Evolutionary conservation across 2,797 vertebrate genomes (phyloP).

Genomic region (Fundulus diaphanus): DNA sequence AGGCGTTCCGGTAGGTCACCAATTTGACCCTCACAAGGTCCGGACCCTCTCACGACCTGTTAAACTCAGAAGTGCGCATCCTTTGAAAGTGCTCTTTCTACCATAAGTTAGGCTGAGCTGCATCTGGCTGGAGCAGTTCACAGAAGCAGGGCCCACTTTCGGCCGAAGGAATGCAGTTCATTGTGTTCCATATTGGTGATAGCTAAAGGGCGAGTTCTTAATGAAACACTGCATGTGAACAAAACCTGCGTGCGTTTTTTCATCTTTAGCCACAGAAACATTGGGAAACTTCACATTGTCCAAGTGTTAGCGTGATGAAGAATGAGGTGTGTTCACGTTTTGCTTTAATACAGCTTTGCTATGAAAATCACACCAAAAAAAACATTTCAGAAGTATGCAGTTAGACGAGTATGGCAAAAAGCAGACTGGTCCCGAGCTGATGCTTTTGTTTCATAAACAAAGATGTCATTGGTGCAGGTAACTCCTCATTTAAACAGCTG

Average conservation of each 20-base stretch:
- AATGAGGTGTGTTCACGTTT: conserved; percentile 32
- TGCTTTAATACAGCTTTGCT: conserved; percentile 16
- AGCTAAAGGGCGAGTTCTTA: conserved; percentile 11
- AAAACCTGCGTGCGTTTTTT: background rate
- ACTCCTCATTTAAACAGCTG: background rate
- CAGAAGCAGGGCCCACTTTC: background rate
- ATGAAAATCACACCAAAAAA: conserved; percentile 1
- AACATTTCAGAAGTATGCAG: conserved; percentile 53
- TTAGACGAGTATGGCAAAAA: conserved; percentile 55
- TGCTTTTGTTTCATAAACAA: background rate
- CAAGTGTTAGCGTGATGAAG: conserved; percentile 16
- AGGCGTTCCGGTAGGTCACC: conserved; percentile 87
- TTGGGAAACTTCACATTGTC: background rate
- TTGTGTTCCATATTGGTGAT: background rate
- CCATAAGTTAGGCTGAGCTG: background rate
- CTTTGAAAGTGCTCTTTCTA: background rate
- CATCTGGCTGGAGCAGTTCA: background rate
- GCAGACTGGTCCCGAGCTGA: conserved; percentile 7
- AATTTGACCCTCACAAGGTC: background rate
- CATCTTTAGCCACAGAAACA: conserved; percentile 10
- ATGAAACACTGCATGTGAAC: conserved; percentile 4
- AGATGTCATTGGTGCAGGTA: background rate
- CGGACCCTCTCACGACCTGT: background rate
- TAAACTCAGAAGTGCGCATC: background rate
- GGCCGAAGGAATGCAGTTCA: background rate